Base-by-base conservation (phyloP, 2,797 vertebrate species). In the Poecilia picta region DNA sequence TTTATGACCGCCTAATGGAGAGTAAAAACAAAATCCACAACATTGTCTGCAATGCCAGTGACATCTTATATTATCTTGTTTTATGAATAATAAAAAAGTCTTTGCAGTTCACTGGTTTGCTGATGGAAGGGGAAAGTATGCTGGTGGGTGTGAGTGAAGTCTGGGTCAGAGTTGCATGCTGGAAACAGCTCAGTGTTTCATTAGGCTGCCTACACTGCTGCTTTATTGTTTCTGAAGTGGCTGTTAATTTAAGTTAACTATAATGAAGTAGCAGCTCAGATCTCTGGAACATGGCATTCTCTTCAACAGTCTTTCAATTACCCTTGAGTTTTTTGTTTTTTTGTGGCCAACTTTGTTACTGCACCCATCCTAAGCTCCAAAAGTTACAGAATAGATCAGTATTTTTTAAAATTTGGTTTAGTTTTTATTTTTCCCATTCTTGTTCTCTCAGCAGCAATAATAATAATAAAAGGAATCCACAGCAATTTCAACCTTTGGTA, bases 1-100 rank as follows among this genome's bases (percentile, higher is more conserved):
- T 95, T 96, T 94, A 94, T 78, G 86, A 89, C 90, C 85, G 83
- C 28, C 81, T 93, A 94, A 93, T 86, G 87, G 82, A 88, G 83
- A 81, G 87, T 88, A 89, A 85, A 89, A 83, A 83, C 79, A 76
- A 43, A n/a, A 84, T 82, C 80, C 85, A 83, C 85, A 86, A 80
- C 83, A 83, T 84, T 77, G 91, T 89, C 88, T 92, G 81, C 83
- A 51, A 72, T 87, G 89, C 85, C 81, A 90, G 82, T 89, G 90
- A 91, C 87, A 84, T 80, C 80, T 88, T 92, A 90, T 92, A 93
- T 90, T 77, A 88, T 93, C 85, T 89, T 88, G 86, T 93, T 95
- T 94, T 93, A 94, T 94, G 91, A 94, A 94, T 93, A 94, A 92
- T 94, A 93, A 93, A 92, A 88, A 88, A 85, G 78, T 82, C 79